Evolutionary conservation across 2,113 vertebrate species (phyloP).

Genomic region (Motacilla alba): DNA sequence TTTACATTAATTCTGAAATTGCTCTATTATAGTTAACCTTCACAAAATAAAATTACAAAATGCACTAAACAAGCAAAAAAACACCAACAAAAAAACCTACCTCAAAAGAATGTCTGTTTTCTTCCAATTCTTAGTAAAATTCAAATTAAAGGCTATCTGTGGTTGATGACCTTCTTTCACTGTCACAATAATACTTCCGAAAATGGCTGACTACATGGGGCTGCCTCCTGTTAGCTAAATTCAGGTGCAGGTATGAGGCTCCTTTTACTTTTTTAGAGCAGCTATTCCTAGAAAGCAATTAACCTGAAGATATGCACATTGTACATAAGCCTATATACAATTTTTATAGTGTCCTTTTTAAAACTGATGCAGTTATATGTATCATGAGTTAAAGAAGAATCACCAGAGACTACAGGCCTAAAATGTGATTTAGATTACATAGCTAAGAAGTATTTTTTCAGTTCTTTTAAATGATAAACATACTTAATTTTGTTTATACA

Average conservation of each 20-base stretch:
- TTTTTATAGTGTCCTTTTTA: background rate
- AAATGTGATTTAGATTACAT: background rate
- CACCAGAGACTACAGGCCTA: background rate
- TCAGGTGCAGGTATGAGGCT: background rate
- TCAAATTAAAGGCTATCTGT: background rate
- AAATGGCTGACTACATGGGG: background rate
- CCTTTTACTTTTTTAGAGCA: background rate
- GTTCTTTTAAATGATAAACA: background rate
- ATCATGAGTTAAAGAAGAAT: background rate
- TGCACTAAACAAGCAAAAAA: background rate
- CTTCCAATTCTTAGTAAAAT: background rate
- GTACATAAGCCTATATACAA: background rate
- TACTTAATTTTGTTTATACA: background rate
- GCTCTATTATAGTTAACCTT: background rate
- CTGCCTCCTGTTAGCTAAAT: background rate
- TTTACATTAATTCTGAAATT: background rate
- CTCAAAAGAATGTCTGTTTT: background rate
- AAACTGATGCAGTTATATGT: background rate
- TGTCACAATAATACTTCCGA: background rate
- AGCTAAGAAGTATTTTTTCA: background rate
- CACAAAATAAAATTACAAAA: background rate
- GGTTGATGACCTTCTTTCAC: background rate
- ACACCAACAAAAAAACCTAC: rapidly evolving
- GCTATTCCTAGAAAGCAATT: background rate
- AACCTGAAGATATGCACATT: background rate